These are phyloP conservation scores for Eutolmus rufibarbis DNA, from an alignment of 2,888 invertebrate genomes.

Conservation along the genomic window DNA sequence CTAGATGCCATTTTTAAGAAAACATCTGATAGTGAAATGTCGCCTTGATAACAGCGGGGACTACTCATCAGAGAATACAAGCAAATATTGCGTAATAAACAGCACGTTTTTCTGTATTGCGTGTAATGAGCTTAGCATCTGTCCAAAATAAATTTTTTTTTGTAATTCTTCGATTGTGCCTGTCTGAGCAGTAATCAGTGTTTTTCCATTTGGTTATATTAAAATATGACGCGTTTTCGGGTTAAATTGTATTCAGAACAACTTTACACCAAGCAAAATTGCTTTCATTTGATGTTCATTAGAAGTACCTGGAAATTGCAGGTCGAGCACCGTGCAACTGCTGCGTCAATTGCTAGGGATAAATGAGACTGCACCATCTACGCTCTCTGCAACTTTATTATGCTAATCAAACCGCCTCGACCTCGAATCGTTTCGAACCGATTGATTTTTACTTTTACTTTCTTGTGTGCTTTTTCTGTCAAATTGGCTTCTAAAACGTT, in stretches of 20 bases:
- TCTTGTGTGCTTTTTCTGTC: background rate
- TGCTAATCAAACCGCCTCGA: background rate
- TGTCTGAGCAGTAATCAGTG: background rate
- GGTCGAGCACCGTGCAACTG: background rate
- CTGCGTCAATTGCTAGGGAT: background rate
- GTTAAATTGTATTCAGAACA: background rate
- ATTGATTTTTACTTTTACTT: background rate
- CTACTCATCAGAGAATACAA: background rate
- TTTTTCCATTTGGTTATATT: background rate
- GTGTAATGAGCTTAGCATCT: background rate
- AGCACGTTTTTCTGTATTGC: background rate
- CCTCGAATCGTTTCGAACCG: background rate
- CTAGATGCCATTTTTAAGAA: background rate
- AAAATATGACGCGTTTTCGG: background rate
- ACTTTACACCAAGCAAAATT: background rate
- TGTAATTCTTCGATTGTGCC: background rate
- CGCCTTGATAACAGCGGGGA: background rate
- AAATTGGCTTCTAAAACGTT: background rate
- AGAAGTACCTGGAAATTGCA: background rate
- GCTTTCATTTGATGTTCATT: background rate
- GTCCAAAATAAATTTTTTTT: background rate
- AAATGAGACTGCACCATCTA: background rate
- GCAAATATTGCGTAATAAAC: background rate
- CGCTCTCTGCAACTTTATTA: background rate
- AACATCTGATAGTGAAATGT: background rate